Conservation (phyloP, 2,888 invertebrate genomes). For the Aspidiotus rigidus region DNA sequence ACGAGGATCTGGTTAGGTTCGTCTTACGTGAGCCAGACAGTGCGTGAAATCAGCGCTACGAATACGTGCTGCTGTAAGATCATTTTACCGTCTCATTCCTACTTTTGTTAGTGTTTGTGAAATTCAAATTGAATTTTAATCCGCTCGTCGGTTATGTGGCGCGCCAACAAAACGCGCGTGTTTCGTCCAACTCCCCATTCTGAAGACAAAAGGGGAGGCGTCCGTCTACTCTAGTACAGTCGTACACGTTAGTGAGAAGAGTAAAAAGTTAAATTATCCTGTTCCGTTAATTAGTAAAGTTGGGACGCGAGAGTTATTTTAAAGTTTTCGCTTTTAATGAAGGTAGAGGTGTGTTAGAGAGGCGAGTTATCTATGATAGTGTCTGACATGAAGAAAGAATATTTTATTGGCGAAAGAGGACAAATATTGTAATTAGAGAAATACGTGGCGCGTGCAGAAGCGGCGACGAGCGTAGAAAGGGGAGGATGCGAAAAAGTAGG, state of each 20-base stretch:
- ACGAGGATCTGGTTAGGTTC: no score
- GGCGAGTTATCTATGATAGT: not conserved
- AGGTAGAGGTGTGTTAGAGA: slow-evolving; percentile 17
- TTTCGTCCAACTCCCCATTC: no score
- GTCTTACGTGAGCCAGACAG: not conserved
- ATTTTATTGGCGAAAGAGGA: slow-evolving; percentile 27
- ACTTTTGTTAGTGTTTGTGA: not conserved
- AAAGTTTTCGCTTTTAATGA: slow-evolving; percentile 30
- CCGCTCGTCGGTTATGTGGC: not conserved
- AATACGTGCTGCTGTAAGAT: not conserved
- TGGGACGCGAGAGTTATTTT: slow-evolving; percentile 25
- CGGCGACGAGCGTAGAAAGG: not conserved
- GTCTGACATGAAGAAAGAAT: slow-evolving; percentile 30
- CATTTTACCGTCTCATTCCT: not conserved
- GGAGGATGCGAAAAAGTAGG: not conserved
- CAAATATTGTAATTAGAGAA: slow-evolving; percentile 31
- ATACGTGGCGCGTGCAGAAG: not conserved
- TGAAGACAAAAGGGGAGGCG: no score
- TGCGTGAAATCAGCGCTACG: not conserved
- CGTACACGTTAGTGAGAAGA: slow-evolving; percentile 17
- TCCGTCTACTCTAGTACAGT: no score
- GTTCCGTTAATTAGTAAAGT: slow-evolving; percentile 32
- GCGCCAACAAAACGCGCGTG: no score
- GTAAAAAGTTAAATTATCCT: slow-evolving; percentile 33
- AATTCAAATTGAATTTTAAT: slow-evolving; percentile 14